Evolutionary conservation across 2,888 invertebrate species (phyloP).

Genomic region (Phymatocera aterrima): DNA sequence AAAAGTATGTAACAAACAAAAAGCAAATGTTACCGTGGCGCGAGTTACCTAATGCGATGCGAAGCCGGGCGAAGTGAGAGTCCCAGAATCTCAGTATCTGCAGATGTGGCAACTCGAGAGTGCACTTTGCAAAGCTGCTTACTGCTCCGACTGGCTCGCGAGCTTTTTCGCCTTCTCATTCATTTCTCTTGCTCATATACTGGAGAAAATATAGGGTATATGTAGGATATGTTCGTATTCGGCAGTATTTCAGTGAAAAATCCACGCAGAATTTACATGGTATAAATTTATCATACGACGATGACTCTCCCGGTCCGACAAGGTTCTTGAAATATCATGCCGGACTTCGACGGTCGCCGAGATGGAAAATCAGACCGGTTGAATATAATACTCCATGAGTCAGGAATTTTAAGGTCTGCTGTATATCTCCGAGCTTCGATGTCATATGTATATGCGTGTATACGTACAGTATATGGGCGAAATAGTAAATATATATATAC

Average conservation of each 20-base stretch:
- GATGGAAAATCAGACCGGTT: not conserved
- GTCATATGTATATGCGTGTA: not conserved
- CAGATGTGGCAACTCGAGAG: not conserved
- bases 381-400: not conserved
- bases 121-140: slow-evolving; percentile 34
- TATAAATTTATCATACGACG: not conserved
- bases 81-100: not conserved
- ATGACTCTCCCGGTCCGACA: not conserved
- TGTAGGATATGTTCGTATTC: not conserved
- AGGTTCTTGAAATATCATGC: not conserved
- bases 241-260: not conserved
- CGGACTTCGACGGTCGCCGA: not conserved
- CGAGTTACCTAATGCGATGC: too few species aligned
- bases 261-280: not conserved
- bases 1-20: too few species aligned
- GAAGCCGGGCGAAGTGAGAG: not conserved
- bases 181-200: not conserved
- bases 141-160: not conserved
- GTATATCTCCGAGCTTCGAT: too few species aligned
- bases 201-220: not conserved
- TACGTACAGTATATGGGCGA: too few species aligned
- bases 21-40: too few species aligned
- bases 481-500: too few species aligned
- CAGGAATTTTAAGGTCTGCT: not conserved
- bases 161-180: slow-evolving; percentile 12